These are phyloP conservation scores for Onychostruthus taczanowskii DNA, from an alignment of 2,113 vertebrate species.

Conservation along the genomic window DNA sequence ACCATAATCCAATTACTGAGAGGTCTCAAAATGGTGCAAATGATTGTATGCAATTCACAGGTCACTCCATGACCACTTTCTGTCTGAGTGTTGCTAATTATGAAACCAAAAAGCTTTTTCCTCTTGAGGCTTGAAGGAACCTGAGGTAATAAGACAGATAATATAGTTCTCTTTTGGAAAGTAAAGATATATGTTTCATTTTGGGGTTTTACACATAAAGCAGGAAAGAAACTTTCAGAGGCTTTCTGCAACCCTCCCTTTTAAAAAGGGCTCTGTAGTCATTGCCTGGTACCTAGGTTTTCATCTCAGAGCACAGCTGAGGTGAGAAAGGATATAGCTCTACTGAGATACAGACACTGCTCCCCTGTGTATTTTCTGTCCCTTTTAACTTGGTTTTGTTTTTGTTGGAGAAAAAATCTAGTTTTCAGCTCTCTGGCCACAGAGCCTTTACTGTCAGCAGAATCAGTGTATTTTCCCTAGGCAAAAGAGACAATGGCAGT, in stretches of 20 bases:
- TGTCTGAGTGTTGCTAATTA: not conserved
- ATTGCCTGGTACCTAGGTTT: not conserved
- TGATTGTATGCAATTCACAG: not conserved
- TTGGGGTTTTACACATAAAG: not conserved
- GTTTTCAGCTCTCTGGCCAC: not conserved
- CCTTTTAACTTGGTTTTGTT: not conserved
- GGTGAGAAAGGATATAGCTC: not conserved
- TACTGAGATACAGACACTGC: not conserved
- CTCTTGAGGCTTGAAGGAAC: not conserved
- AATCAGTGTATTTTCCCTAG: conserved; percentile 35
- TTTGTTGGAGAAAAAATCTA: not conserved
- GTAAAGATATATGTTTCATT: not conserved
- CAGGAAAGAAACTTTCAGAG: not conserved
- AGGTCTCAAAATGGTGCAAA: not conserved
- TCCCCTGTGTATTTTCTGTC: not conserved
- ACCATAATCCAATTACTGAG: not conserved
- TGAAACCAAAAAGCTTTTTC: not conserved
- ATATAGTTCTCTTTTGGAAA: not conserved
- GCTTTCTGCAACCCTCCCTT: not conserved
- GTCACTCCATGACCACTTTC: not conserved
- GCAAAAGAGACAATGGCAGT: conserved; percentile 19
- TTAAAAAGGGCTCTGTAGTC: not conserved
- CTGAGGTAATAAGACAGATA: not conserved
- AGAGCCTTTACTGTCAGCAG: conserved; percentile 21
- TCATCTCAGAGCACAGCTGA: not conserved